These are phyloP conservation scores for Pristionchus japonicus DNA, from an alignment of 2,888 invertebrate species.

Conservation along the genomic window DNA sequence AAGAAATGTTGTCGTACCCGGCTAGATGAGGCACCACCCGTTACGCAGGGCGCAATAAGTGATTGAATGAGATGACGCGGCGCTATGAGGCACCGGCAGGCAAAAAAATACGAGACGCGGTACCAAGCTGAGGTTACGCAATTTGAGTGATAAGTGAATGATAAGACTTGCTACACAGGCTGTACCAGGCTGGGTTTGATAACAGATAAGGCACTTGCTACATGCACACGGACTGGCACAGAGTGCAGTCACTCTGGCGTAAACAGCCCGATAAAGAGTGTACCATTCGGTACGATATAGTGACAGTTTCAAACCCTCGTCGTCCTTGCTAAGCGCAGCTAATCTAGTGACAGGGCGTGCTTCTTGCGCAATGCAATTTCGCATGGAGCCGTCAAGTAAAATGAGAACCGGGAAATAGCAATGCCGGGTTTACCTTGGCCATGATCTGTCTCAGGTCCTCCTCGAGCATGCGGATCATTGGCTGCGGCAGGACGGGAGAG, in stretches of 20 bases:
- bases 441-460: constrained; percentile 62
- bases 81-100: background rate
- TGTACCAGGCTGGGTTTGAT: background rate
- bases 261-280: constrained; percentile 44
- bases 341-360: background rate
- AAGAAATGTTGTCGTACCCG: too few species aligned
- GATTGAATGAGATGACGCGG: too few species aligned
- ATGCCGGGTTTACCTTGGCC: constrained; percentile 55
- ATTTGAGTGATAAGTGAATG: background rate
- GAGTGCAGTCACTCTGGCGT: constrained; percentile 21
- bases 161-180: background rate
- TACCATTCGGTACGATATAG: constrained; percentile 5
- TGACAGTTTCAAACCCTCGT: background rate
- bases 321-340: background rate
- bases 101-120: too few species aligned
- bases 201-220: background rate
- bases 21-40: too few species aligned
- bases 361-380: background rate
- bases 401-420: background rate
- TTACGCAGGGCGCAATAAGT: too few species aligned
- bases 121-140: background rate
- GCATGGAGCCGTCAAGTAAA: background rate
- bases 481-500: constrained; percentile 54
- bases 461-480: constrained; percentile 62
- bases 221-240: background rate